phyloP scores from a whole-genome alignment of 2,888 invertebrate genomes.

The Perithous albicinctus region DNA sequence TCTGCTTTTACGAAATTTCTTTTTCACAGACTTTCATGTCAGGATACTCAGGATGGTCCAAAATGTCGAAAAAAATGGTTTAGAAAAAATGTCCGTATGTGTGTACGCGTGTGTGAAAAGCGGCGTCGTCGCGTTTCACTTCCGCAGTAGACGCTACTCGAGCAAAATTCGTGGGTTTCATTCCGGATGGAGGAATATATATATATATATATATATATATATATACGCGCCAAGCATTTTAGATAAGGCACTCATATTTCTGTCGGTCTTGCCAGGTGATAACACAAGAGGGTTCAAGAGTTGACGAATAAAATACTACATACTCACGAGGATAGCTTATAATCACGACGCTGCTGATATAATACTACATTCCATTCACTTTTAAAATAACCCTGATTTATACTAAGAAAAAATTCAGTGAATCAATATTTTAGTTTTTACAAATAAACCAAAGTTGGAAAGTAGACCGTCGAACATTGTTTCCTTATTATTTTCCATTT shows the following conservation, averaged over 20 bases:
- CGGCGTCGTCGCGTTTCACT: neutral
- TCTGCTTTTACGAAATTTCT: no score
- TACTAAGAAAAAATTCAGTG: neutral
- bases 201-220: neutral
- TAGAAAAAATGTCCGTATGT: no score
- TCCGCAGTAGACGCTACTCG: neutral
- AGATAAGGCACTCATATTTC: constrained; percentile 6
- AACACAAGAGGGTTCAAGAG: constrained; percentile 53
- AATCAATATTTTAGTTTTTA: no score
- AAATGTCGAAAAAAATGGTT: no score
- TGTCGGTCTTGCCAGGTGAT: constrained; percentile 33
- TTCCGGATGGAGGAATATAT: constrained; percentile 1
- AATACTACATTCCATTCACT: neutral
- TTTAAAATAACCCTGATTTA: neutral
- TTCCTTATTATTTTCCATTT: no score
- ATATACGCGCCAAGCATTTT: neutral
- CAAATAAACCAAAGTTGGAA: no score
- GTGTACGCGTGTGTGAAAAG: no score
- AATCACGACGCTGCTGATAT: neutral
- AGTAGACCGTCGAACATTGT: no score
- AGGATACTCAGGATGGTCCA: no score
- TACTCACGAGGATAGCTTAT: neutral
- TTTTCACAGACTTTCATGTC: no score
- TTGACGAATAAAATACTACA: constrained; percentile 25
- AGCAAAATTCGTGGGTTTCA: neutral